Conservation (phyloP, 2,797 vertebrate genomes). For the Okamejei kenojei region DNA sequence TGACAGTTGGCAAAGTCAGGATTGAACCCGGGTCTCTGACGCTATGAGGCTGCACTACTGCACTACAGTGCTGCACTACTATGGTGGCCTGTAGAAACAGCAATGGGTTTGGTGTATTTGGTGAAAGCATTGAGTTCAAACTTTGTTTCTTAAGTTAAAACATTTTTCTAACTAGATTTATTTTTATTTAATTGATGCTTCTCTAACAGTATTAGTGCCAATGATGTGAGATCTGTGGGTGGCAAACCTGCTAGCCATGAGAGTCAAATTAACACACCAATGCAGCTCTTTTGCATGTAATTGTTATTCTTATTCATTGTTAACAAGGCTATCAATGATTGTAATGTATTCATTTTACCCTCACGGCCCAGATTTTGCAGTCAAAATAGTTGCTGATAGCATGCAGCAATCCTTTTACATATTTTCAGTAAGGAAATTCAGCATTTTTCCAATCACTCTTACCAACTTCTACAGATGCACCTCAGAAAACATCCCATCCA, state of each 20-base stretch:
- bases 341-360: neutral
- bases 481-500: no score
- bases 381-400: neutral
- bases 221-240: neutral
- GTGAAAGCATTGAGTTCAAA: neutral
- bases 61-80: no score
- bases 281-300: neutral
- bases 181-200: neutral
- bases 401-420: no score
- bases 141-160: neutral
- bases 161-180: neutral
- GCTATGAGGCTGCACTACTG: no score
- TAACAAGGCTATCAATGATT: neutral
- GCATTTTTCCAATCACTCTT: no score
- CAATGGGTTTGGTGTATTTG: neutral
- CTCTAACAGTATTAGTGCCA: neutral
- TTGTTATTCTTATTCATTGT: neutral
- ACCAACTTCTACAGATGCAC: no score
- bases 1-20: no score
- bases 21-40: no score
- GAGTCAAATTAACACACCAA: neutral
- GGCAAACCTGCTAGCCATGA: no score
- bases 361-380: neutral
- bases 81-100: neutral
- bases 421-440: no score